A percentile compares a stretch with the other conserved stretches of the same genome.
Evolutionary conservation across 2,797 vertebrate species (phyloP).

Genomic region (Myiotriccus ornatus): DNA sequence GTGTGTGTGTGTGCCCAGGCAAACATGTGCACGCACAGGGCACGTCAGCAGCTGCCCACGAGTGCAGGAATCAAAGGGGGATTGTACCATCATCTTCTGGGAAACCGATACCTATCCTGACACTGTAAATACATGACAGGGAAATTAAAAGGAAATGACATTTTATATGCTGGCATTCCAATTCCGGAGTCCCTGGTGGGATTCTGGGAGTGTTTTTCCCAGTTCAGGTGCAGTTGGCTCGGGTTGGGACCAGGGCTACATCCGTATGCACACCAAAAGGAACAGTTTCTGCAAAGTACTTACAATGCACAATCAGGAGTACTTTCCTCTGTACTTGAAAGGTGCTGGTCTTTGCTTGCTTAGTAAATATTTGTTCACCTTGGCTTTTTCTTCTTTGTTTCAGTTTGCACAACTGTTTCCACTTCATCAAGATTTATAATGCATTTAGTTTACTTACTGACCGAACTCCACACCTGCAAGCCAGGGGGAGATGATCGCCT

Average conservation of each 20-base stretch:
- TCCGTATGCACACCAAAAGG: fast-evolving
- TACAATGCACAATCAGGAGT: fast-evolving
- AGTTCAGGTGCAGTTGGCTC: no score
- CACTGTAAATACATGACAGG: fast-evolving
- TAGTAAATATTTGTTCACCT: not conserved
- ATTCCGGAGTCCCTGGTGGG: not conserved
- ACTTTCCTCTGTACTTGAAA: not conserved
- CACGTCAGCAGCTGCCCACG: not conserved
- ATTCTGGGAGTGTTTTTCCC: not conserved
- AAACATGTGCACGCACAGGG: no score
- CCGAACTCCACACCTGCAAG: not conserved
- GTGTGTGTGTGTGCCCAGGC: fast-evolving
- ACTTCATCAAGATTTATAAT: not conserved
- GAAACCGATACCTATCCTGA: not conserved
- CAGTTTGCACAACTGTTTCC: not conserved
- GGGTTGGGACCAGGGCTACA: not conserved
- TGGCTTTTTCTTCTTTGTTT: not conserved
- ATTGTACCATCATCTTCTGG: fast-evolving
- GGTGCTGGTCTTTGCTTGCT: not conserved
- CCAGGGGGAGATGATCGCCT: not conserved
- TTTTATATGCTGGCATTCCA: not conserved
- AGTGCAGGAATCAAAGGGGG: not conserved
- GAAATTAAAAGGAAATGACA: not conserved
- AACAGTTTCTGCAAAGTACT: not conserved
- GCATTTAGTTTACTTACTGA: not conserved